These are phyloP conservation scores for Corythornis madagascariensis DNA, from an alignment of 2,113 vertebrate genomes.

Conservation along the genomic window DNA sequence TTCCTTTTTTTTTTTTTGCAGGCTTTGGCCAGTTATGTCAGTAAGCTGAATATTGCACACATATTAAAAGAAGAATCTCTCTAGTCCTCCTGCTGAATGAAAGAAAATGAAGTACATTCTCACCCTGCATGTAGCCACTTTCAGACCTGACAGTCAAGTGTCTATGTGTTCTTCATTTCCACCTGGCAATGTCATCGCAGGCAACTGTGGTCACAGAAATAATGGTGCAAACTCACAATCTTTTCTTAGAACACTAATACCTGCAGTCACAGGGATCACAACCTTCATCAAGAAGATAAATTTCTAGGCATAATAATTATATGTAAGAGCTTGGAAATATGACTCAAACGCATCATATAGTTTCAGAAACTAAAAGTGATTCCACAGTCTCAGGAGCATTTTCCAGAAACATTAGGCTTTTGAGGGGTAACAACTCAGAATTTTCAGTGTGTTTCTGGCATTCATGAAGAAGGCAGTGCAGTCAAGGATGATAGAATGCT, in stretches of 20 bases:
- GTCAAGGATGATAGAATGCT: not conserved
- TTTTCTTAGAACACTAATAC: not conserved
- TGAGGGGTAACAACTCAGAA: not conserved
- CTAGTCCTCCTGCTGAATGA: not conserved
- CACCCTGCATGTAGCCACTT: not conserved
- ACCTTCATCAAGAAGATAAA: not conserved
- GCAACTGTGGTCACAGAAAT: not conserved
- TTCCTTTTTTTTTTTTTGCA: not conserved
- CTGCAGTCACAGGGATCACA: not conserved
- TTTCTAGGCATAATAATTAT: not conserved
- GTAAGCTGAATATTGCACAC: not conserved
- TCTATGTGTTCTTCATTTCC: not conserved
- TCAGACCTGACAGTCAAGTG: not conserved
- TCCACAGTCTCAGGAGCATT: not conserved
- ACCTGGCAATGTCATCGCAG: not conserved
- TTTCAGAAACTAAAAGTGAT: not conserved
- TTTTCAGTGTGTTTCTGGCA: not conserved
- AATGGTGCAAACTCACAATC: not conserved
- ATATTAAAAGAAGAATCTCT: not conserved
- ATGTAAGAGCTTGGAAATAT: not conserved
- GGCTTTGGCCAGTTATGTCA: not conserved
- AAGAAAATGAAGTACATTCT: not conserved
- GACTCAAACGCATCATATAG: not conserved
- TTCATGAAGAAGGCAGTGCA: not conserved
- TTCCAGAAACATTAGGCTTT: not conserved